Evolutionary conservation across 1,140 invertebrate genomes (phyloP).

Genomic region (Dendroctonus valens): DNA sequence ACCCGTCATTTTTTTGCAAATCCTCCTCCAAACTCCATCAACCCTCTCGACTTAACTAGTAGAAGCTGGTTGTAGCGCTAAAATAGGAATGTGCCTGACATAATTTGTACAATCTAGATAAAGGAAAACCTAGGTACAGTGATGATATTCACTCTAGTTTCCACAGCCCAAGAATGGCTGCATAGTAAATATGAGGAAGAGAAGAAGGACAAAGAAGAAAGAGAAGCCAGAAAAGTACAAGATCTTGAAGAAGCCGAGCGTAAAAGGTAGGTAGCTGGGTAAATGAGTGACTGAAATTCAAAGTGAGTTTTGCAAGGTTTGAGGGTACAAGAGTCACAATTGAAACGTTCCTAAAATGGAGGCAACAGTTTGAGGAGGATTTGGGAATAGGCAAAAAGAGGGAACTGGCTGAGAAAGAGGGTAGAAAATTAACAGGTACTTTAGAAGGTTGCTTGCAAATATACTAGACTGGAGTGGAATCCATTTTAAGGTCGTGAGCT

Average conservation of each 20-base stretch:
- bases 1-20: too few species aligned
- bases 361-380: slow-evolving; percentile 89
- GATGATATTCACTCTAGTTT: slow-evolving; percentile 96
- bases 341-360: slow-evolving; percentile 95
- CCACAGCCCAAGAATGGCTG: slow-evolving; percentile 88
- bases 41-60: too few species aligned
- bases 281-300: slow-evolving; percentile 7
- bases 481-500: slow-evolving; percentile 74
- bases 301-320: slow-evolving; percentile 59
- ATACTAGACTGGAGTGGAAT: background rate
- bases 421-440: slow-evolving; percentile 65
- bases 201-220: slow-evolving; percentile 71
- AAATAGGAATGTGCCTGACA: background rate
- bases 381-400: slow-evolving; percentile 74
- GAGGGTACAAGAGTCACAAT: slow-evolving; percentile 94
- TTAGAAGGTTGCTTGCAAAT: background rate
- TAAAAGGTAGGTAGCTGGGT: slow-evolving; percentile 53
- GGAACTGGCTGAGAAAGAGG: slow-evolving; percentile 67
- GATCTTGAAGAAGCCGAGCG: slow-evolving; percentile 85
- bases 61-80: background rate
- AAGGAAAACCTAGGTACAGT: slow-evolving; percentile 91
- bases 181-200: slow-evolving; percentile 79
- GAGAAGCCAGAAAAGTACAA: slow-evolving; percentile 62
- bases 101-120: slow-evolving; percentile 15
- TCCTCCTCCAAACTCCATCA: too few species aligned